These are phyloP conservation scores for Brachionus asplanchnoidis DNA, from an alignment of 1,140 invertebrate genomes.

Conservation along the genomic window DNA sequence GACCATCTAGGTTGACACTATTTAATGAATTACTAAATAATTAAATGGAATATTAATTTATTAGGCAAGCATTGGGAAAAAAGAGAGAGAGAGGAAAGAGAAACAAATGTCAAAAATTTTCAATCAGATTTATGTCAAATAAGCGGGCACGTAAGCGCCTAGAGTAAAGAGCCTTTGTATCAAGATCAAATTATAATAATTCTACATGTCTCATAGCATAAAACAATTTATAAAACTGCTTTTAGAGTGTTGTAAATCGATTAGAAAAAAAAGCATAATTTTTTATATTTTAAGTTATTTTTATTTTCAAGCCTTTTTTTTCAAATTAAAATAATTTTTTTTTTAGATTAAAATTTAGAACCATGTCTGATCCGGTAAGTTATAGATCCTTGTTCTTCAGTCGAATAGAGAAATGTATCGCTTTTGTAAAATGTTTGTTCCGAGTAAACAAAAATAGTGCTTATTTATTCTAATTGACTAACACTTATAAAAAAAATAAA, in stretches of 20 bases:
- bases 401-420: neutral
- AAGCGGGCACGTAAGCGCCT: neutral
- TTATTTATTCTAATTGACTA: neutral
- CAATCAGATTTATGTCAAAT: neutral
- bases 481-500: neutral
- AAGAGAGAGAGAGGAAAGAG: neutral
- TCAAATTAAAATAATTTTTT: neutral
- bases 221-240: neutral
- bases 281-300: neutral
- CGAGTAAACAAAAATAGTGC: neutral
- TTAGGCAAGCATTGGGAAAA: neutral
- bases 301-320: neutral
- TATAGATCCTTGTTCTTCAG: neutral
- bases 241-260: conserved; percentile 24
- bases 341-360: neutral
- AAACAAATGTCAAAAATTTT: neutral
- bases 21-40: neutral
- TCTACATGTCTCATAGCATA: neutral
- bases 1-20: neutral
- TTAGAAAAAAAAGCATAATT: neutral
- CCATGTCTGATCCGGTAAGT: conserved; percentile 8
- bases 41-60: neutral
- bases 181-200: neutral
- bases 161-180: neutral
- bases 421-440: neutral